Conservation (phyloP, 2,888 invertebrate genomes). For the Ariolimax columbianus region DNA sequence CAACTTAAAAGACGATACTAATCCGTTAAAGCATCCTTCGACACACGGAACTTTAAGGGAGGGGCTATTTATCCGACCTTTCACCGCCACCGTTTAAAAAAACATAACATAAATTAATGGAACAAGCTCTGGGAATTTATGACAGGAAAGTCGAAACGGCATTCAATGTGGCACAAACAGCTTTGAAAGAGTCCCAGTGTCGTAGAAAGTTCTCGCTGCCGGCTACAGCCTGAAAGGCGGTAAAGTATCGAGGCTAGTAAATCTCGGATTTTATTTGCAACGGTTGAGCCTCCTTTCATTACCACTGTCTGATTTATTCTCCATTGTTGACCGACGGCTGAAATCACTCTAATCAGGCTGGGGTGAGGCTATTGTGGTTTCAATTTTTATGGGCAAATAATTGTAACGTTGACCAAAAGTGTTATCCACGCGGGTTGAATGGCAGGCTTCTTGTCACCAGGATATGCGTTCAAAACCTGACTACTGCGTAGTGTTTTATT, state of each 20-base stretch:
- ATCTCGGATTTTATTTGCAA: neutral
- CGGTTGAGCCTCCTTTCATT: neutral
- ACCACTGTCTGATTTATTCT: neutral
- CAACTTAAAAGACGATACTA: no score
- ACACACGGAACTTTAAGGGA: neutral
- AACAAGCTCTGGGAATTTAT: neutral
- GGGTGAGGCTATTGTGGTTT: neutral
- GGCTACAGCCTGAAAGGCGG: neutral
- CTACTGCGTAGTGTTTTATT: no score
- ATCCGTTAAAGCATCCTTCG: no score
- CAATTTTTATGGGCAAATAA: neutral
- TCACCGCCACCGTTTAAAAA: neutral
- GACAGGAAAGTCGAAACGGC: neutral
- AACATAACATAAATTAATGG: neutral
- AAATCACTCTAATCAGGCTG: neutral
- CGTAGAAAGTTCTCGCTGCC: neutral
- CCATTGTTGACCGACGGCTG: neutral
- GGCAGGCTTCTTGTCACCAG: no score
- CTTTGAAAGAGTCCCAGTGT: neutral
- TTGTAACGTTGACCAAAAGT: neutral
- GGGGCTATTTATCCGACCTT: neutral
- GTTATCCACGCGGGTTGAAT: no score
- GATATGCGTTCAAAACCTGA: no score
- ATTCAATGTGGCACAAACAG: neutral
- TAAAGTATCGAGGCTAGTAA: neutral